phyloP scores from a whole-genome alignment of 2,113 vertebrate species.

The Maccullochella peelii region DNA sequence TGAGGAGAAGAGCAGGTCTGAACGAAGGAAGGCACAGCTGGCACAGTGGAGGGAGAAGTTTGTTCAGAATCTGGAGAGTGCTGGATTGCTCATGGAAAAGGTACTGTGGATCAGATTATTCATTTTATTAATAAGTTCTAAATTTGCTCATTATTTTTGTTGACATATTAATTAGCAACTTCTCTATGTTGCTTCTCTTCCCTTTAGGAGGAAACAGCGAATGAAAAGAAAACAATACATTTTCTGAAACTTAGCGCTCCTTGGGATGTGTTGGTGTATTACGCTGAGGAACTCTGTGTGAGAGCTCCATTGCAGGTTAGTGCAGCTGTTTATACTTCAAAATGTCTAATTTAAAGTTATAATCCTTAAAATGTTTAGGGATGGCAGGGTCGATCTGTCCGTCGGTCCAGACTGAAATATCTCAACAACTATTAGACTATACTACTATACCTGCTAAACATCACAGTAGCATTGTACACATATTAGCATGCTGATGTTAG shows the following conservation, averaged over 20 bases:
- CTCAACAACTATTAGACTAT: background rate
- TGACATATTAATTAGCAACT: background rate
- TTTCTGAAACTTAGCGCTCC: conserved; percentile 84
- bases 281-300: conserved; percentile 83
- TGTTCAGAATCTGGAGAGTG: conserved; percentile 75
- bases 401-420: background rate
- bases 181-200: background rate
- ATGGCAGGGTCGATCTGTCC: background rate
- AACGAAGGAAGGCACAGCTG: conserved; percentile 71
- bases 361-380: background rate
- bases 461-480: too few relatives aligned
- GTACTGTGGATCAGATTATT: conserved; percentile 35
- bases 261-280: conserved; percentile 83
- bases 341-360: background rate
- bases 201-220: conserved; percentile 84
- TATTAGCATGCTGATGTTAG: too few relatives aligned
- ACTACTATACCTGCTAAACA: too few relatives aligned
- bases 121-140: background rate
- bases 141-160: background rate
- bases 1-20: conserved; percentile 77
- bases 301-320: conserved; percentile 84
- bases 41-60: conserved; percentile 81
- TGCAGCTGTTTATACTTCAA: background rate
- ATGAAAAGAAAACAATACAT: conserved; percentile 81
- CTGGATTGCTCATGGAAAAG: conserved; percentile 84